Conservation (phyloP, 2,888 invertebrate species). For the Caradrina kadenii region DNA sequence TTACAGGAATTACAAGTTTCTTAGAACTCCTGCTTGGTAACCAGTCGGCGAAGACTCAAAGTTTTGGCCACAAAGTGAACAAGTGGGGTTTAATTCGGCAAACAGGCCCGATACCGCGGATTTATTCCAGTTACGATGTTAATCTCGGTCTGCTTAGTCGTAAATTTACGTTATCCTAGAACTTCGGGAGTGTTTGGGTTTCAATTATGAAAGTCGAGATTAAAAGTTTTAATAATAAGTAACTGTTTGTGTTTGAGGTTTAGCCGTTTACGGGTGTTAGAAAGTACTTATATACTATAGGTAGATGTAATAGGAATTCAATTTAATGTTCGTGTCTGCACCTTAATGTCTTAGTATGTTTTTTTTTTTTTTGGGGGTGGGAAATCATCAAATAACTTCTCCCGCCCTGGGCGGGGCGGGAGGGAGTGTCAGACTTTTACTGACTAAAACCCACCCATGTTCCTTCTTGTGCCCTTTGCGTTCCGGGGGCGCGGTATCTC, state of each 20-base stretch:
- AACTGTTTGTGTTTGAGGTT: slow-evolving; percentile 51
- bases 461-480: no score
- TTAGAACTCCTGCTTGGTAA: slow-evolving; percentile 53
- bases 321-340: background rate
- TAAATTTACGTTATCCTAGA: slow-evolving; percentile 60
- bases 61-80: slow-evolving; percentile 72
- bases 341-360: no score
- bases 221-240: slow-evolving; percentile 59
- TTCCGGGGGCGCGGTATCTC: no score
- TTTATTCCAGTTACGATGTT: slow-evolving; percentile 81
- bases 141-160: slow-evolving; percentile 63
- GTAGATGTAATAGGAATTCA: background rate
- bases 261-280: slow-evolving; percentile 10
- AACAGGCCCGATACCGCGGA: slow-evolving; percentile 78
- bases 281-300: background rate
- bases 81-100: slow-evolving; percentile 80
- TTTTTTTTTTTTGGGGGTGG: no score
- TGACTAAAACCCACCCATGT: no score
- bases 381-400: no score
- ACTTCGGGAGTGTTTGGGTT: slow-evolving; percentile 55
- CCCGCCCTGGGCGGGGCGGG: no score
- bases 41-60: slow-evolving; percentile 56
- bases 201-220: slow-evolving; percentile 60
- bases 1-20: slow-evolving; percentile 60
- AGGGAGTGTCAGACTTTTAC: no score